Percentiles rank a stretch among this genome's conserved stretches.
Evolutionary conservation across 2,113 vertebrate species (phyloP).

Genomic region (Micronycteris hirsuta): DNA sequence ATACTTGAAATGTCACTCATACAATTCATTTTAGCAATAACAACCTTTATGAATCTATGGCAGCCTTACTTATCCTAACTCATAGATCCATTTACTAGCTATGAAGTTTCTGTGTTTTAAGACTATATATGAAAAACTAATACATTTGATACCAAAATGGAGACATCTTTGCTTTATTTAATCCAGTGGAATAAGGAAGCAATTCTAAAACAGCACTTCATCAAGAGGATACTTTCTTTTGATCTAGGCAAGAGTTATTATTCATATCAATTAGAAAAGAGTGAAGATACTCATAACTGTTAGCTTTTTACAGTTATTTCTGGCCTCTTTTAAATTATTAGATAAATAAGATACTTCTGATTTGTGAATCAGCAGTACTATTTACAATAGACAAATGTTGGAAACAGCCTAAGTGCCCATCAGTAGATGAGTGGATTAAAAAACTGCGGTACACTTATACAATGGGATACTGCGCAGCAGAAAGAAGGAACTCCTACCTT

Average conservation of each 20-base stretch:
- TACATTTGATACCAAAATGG: slow-evolving; percentile 33
- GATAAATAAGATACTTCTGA: neutral
- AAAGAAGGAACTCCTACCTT: too few relatives aligned
- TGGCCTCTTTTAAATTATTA: neutral
- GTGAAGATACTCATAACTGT: neutral
- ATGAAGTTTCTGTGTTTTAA: slow-evolving; percentile 44
- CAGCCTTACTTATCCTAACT: slow-evolving; percentile 36
- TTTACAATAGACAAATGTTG: too few relatives aligned
- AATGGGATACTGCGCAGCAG: too few relatives aligned
- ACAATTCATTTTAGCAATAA: slow-evolving; percentile 25
- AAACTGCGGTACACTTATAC: too few relatives aligned
- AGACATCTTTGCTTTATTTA: slow-evolving; percentile 43
- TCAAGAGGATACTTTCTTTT: neutral
- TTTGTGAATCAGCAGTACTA: neutral
- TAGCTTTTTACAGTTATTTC: neutral
- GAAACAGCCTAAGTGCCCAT: too few relatives aligned
- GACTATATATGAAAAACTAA: slow-evolving; percentile 38
- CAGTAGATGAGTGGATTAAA: too few relatives aligned
- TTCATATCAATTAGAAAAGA: neutral
- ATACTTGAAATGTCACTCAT: neutral
- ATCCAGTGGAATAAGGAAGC: neutral
- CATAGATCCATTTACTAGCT: slow-evolving; percentile 49
- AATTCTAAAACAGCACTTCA: slow-evolving; percentile 9
- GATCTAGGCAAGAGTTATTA: slow-evolving; percentile 18
- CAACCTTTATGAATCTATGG: slow-evolving; percentile 44